phyloP scores from a whole-genome alignment of 2,113 vertebrate species.

The Heptranchias perlo region DNA sequence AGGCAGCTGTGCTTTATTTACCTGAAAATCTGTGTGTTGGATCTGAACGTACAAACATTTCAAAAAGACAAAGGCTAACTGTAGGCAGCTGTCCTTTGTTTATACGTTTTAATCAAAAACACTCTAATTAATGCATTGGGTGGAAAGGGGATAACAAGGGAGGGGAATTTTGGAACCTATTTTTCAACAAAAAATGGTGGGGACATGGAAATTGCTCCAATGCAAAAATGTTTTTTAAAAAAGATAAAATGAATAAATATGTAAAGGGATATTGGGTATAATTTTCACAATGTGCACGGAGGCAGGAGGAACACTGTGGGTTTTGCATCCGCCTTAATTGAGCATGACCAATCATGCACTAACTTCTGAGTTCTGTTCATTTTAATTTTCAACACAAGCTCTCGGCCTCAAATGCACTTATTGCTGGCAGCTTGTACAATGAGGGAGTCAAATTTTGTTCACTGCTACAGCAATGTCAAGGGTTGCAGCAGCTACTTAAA shows the following conservation, averaged over 20 bases:
- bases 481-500: too few relatives aligned
- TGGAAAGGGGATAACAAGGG: neutral
- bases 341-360: neutral
- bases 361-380: neutral
- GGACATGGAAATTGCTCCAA: neutral
- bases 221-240: neutral
- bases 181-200: neutral
- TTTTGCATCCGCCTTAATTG: neutral
- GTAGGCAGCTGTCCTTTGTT: neutral
- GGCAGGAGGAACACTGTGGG: neutral
- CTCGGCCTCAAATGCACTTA: neutral
- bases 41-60: neutral
- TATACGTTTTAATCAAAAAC: neutral
- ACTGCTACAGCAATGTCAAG: neutral
- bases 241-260: neutral
- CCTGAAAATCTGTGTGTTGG: neutral
- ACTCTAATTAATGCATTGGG: neutral
- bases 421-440: neutral
- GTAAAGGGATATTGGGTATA: neutral
- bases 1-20: slow-evolving; percentile 4
- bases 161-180: neutral
- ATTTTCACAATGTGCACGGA: neutral
- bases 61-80: neutral
- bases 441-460: neutral
- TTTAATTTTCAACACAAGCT: neutral